Conservation (phyloP, 2,888 invertebrate genomes). For the Standfussiana lucernea region DNA sequence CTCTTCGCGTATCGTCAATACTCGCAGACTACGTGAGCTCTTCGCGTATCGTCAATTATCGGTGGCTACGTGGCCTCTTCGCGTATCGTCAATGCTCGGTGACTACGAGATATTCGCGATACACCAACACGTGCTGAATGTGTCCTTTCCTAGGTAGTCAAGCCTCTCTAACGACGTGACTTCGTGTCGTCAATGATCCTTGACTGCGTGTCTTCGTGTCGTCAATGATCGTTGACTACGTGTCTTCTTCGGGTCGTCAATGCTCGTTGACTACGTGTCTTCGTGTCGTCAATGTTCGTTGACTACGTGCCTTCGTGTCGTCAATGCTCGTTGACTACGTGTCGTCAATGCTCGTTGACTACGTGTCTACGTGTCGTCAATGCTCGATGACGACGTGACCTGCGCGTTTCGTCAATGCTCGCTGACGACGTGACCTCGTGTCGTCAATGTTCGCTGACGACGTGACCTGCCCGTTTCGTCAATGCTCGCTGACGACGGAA, state of each 20-base stretch:
- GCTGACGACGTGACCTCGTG: slow-evolving; percentile 5
- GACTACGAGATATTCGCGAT: slow-evolving; percentile 12
- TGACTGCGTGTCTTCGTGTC: slow-evolving; percentile 43
- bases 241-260: slow-evolving; percentile 19
- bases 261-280: slow-evolving; percentile 32
- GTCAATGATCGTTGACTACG: slow-evolving; percentile 39
- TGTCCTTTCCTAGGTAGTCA: slow-evolving; percentile 47
- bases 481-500: slow-evolving; percentile 24
- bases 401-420: slow-evolving; percentile 32
- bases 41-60: slow-evolving; percentile 35
- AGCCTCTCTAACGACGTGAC: slow-evolving; percentile 44
- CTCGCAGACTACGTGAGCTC: slow-evolving; percentile 23
- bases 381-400: slow-evolving; percentile 34
- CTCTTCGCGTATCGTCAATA: slow-evolving; percentile 33
- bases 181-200: slow-evolving; percentile 40
- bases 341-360: slow-evolving; percentile 40
- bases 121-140: slow-evolving; percentile 23
- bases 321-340: slow-evolving; percentile 27
- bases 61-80: slow-evolving; percentile 17
- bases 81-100: slow-evolving; percentile 37
- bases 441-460: slow-evolving; percentile 44
- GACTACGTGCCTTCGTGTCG: slow-evolving; percentile 28
- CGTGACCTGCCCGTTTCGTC: slow-evolving; percentile 18
- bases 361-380: slow-evolving; percentile 45
- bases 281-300: slow-evolving; percentile 40